A percentile compares a stretch with the other conserved stretches of the same genome.
Conservation (phyloP, 2,888 invertebrate species). For the Leucoma salicis region DNA sequence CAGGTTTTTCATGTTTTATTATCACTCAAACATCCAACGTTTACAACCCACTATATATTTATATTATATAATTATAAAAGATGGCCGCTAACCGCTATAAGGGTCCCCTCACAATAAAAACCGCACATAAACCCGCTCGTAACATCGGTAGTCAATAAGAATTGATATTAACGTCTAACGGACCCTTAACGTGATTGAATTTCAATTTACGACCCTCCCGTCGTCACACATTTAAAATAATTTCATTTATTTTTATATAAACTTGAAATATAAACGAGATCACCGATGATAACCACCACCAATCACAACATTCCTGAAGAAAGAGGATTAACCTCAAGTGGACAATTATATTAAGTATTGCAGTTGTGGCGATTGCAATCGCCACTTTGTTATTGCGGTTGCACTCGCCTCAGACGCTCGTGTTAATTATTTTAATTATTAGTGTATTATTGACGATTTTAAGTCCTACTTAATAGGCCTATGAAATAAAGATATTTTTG, state of each 20-base stretch:
- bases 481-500: no score
- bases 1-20: no score
- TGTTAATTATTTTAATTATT: no score
- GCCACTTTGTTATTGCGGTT: no score
- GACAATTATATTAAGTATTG: no score
- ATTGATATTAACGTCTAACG: constrained; percentile 37
- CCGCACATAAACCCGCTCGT: constrained; percentile 29
- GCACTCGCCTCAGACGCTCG: no score
- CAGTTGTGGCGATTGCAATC: no score
- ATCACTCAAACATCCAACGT: not conserved
- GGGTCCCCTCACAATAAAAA: constrained; percentile 30
- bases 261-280: not conserved
- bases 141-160: constrained; percentile 39
- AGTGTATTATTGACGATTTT: no score
- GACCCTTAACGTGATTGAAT: constrained; percentile 48
- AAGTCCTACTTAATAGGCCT: no score
- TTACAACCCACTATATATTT: not conserved
- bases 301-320: no score
- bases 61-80: constrained; percentile 25
- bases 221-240: constrained; percentile 32
- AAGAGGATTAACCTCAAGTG: no score
- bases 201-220: constrained; percentile 41
- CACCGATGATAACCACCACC: no score
- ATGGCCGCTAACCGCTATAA: constrained; percentile 25
- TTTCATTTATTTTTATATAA: constrained; percentile 4